phyloP scores from a whole-genome alignment of 2,888 invertebrate genomes.

The Thereva nobilitata region DNA sequence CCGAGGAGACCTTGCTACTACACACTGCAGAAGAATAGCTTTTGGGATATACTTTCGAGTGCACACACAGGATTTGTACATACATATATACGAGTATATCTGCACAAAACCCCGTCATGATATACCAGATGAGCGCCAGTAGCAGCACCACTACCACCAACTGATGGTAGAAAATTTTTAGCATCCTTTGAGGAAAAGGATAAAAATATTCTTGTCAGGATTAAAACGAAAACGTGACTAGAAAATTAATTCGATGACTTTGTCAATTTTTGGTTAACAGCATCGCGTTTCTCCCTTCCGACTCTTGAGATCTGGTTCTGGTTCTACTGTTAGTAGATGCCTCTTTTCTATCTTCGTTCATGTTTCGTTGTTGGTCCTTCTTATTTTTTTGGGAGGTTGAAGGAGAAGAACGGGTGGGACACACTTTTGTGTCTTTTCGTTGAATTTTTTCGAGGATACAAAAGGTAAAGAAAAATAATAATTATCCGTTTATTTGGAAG shows the following conservation, averaged over 20 bases:
- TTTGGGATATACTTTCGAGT: no score
- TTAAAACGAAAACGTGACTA: constrained; percentile 58
- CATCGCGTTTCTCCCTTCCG: constrained; percentile 1
- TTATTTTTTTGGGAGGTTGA: no score
- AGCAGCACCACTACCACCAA: constrained; percentile 4
- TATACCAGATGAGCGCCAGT: background rate
- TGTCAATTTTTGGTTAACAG: constrained; percentile 43
- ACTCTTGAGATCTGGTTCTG: background rate
- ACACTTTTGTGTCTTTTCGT: no score
- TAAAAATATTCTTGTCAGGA: constrained; percentile 57
- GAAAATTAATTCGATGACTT: constrained; percentile 53
- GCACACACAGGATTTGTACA: no score
- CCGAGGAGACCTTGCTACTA: constrained; percentile 5
- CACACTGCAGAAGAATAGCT: constrained; percentile 9
- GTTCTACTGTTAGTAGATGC: no score
- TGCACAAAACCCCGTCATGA: background rate
- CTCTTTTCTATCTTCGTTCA: no score
- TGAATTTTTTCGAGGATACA: no score
- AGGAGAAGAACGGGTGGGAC: no score
- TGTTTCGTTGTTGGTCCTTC: no score
- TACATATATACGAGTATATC: no score
- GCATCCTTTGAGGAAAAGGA: constrained; percentile 27
- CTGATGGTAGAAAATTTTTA: constrained; percentile 20
- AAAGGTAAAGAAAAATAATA: no score
- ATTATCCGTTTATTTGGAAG: no score